Conservation (phyloP, 2,113 vertebrate genomes). For the Bostrychus sinensis region DNA sequence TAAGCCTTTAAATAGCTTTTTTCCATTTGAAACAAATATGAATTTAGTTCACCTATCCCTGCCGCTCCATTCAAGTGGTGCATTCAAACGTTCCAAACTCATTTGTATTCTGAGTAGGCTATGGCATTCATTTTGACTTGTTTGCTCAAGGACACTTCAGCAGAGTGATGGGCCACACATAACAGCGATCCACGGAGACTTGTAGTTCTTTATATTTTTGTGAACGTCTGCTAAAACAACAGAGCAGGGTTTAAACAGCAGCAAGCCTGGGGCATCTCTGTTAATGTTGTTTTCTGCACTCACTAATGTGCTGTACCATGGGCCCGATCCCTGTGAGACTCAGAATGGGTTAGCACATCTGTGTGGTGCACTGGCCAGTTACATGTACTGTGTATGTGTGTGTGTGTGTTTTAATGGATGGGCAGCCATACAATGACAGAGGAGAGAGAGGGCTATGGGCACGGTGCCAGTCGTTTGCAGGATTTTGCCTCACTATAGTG, state of each 20-base stretch:
- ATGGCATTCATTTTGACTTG: slow-evolving; percentile 4
- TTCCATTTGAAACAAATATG: too few species aligned
- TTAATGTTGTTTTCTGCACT: slow-evolving; percentile 12
- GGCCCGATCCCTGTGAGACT: slow-evolving; percentile 4
- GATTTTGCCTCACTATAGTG: slow-evolving; percentile 10
- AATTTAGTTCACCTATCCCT: too few species aligned
- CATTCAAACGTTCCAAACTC: too few species aligned
- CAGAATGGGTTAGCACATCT: slow-evolving; percentile 3
- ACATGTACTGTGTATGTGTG: not conserved
- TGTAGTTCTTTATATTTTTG: slow-evolving; percentile 19
- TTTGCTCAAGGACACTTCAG: slow-evolving; percentile 46
- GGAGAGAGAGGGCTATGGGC: not conserved
- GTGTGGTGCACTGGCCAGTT: not conserved
- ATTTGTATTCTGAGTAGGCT: not conserved
- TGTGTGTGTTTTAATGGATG: not conserved
- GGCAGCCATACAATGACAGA: not conserved
- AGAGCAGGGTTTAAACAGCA: not conserved
- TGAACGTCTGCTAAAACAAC: slow-evolving; percentile 1
- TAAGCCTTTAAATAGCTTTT: too few species aligned
- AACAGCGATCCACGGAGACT: slow-evolving; percentile 11
- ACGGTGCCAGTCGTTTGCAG: slow-evolving; percentile 16
- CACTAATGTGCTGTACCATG: slow-evolving; percentile 18
- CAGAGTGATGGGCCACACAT: slow-evolving; percentile 12
- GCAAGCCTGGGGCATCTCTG: not conserved
- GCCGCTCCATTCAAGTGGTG: too few species aligned